These are phyloP conservation scores for Entelurus aequoreus DNA, from an alignment of 2,113 vertebrate species.

Conservation along the genomic window DNA sequence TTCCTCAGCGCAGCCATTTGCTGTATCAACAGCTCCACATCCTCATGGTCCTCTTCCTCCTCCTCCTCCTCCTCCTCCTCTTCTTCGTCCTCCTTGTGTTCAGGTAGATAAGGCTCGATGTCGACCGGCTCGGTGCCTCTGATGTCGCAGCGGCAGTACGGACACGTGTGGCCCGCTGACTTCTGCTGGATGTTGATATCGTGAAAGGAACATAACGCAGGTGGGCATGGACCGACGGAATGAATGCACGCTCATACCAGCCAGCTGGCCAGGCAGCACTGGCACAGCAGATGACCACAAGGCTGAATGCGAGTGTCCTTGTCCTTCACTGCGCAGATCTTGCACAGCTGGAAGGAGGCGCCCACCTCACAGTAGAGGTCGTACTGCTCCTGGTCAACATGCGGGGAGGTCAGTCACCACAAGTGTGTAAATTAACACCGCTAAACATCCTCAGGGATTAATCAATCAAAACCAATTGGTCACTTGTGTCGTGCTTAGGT, in stretches of 20 bases:
- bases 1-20: conserved; percentile 63
- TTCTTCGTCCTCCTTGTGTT: background rate
- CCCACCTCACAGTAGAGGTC: conserved; percentile 98
- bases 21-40: conserved; percentile 68
- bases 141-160: conserved; percentile 83
- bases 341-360: conserved; percentile 96
- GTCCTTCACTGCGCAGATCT: conserved; percentile 97
- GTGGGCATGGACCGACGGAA: no score
- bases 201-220: background rate
- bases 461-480: no score
- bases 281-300: conserved; percentile 97
- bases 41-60: conserved; percentile 69
- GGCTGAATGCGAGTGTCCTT: conserved; percentile 98
- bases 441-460: no score
- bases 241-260: conserved; percentile 72
- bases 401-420: background rate
- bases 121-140: conserved; percentile 69
- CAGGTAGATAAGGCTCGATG: conserved; percentile 53
- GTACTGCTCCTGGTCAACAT: conserved; percentile 85
- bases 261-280: conserved; percentile 93
- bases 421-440: no score
- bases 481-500: no score
- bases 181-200: conserved; percentile 57
- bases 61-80: conserved; percentile 29
- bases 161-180: conserved; percentile 76